Conservation (phyloP, 2,797 vertebrate genomes). For the Cetoscarus ocellatus region DNA sequence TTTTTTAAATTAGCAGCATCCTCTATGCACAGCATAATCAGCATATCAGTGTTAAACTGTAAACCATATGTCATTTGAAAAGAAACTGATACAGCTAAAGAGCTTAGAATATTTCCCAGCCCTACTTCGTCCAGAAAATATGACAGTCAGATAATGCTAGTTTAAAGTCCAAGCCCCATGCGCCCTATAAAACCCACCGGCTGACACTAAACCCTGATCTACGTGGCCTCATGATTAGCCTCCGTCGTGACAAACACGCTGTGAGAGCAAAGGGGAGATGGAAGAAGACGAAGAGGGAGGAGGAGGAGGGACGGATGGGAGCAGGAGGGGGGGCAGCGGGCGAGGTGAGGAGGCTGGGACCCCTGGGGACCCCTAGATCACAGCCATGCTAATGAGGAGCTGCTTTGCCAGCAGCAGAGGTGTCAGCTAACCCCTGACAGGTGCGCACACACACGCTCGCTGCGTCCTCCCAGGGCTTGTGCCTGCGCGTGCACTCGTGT, state of each 20-base stretch:
- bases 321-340: conserved; percentile 50
- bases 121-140: too few species aligned
- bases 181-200: conserved; percentile 15
- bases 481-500: conserved; percentile 28
- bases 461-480: conserved; percentile 56
- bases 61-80: too few species aligned
- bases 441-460: conserved; percentile 77
- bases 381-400: conserved; percentile 89
- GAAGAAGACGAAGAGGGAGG: conserved; percentile 37
- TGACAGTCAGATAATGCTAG: too few species aligned
- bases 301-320: conserved; percentile 54
- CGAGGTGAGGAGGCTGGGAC: conserved; percentile 81
- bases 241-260: conserved; percentile 82
- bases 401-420: conserved; percentile 86
- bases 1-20: too few species aligned
- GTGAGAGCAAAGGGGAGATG: conserved; percentile 74
- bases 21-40: too few species aligned
- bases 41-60: too few species aligned
- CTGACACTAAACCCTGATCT: conserved; percentile 49
- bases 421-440: conserved; percentile 90
- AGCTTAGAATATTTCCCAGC: too few species aligned
- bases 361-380: conserved; percentile 87
- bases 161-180: too few species aligned
- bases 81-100: too few species aligned
- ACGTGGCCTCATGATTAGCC: conserved; percentile 80